phyloP scores from a whole-genome alignment of 2,797 vertebrate genomes.

The Natrix natrix region DNA sequence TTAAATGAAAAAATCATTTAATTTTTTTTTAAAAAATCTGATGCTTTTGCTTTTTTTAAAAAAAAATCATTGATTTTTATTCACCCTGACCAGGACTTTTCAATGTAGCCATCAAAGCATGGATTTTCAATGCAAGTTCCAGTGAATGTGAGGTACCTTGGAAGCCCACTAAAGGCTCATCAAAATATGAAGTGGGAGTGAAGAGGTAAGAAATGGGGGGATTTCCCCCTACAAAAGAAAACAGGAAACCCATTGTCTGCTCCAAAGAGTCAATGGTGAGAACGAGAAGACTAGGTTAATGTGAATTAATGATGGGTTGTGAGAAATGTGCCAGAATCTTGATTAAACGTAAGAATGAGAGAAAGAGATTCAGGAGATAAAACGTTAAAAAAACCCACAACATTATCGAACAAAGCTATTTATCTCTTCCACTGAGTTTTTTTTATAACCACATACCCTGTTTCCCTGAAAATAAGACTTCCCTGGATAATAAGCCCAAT shows the following conservation, averaged over 20 bases:
- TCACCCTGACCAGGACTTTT: background rate
- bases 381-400: background rate
- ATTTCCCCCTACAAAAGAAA: background rate
- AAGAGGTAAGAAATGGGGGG: background rate
- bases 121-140: background rate
- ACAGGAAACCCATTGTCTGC: background rate
- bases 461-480: too few relatives aligned
- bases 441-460: background rate
- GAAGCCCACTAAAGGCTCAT: background rate
- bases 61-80: too few relatives aligned
- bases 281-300: background rate
- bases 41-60: too few relatives aligned
- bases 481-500: too few relatives aligned
- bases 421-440: background rate
- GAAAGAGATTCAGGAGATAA: background rate
- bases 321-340: background rate
- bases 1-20: too few relatives aligned
- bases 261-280: background rate
- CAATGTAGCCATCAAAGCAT: background rate
- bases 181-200: too few relatives aligned
- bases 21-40: too few relatives aligned
- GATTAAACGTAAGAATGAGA: background rate
- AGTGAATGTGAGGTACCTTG: fast-evolving
- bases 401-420: background rate
- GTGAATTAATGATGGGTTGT: background rate